These are phyloP conservation scores for Zoanthus gigantus DNA, from an alignment of 92 coral and sea anemone species.

Conservation along the genomic window DNA sequence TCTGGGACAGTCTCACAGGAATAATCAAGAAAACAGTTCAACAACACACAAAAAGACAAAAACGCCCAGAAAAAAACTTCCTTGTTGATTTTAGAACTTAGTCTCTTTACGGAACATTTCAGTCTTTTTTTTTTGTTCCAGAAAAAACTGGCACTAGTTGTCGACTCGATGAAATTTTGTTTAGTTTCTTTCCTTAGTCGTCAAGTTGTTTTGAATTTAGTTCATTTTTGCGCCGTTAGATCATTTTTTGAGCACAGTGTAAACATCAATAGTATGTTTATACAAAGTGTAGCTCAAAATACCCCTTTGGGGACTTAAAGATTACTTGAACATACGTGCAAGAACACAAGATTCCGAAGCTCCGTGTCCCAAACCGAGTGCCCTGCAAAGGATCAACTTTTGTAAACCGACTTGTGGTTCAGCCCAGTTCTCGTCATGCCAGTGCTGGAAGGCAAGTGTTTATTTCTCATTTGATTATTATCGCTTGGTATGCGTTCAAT, in stretches of 20 bases:
- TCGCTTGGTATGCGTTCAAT: neutral
- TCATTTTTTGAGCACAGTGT: neutral
- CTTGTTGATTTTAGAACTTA: too few relatives aligned
- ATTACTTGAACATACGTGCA: neutral
- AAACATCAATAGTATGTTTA: neutral
- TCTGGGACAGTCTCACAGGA: neutral
- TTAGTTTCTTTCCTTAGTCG: neutral
- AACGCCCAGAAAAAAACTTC: too few relatives aligned
- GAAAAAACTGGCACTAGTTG: conserved; percentile 8
- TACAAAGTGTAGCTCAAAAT: neutral
- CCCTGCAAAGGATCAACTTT: neutral
- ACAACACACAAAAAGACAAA: neutral
- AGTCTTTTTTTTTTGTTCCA: neutral
- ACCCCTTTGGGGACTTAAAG: conserved; percentile 17
- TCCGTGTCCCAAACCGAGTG: neutral
- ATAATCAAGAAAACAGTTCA: neutral
- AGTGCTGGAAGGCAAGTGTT: conserved; percentile 25
- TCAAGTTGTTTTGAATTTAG: neutral
- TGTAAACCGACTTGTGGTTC: neutral
- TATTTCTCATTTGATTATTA: neutral
- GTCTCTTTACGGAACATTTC: too few relatives aligned
- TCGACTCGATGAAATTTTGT: conserved; percentile 34
- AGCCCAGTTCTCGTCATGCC: conserved; percentile 15
- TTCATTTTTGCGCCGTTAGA: neutral
- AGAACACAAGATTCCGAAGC: neutral